These are phyloP conservation scores for Menura novaehollandiae DNA, from an alignment of 2,113 vertebrate genomes.

Conservation along the genomic window DNA sequence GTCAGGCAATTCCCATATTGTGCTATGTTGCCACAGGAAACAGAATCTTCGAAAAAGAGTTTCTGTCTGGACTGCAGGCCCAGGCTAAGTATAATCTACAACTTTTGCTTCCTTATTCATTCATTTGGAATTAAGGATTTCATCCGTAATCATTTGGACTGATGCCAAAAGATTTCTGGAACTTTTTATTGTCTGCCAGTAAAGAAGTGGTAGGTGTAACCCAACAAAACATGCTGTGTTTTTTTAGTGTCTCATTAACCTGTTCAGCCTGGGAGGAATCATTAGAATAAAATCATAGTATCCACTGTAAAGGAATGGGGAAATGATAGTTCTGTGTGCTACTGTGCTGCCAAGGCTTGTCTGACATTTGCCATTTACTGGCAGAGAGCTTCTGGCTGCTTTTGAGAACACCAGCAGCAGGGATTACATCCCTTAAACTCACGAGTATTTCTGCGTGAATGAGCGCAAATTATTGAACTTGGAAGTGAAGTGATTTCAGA, in stretches of 20 bases:
- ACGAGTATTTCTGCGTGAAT: slow-evolving; percentile 10
- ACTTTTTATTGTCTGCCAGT: background rate
- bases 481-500: background rate
- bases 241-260: background rate
- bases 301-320: background rate
- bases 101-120: background rate
- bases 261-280: background rate
- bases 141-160: no score
- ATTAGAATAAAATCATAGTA: background rate
- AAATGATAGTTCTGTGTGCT: background rate
- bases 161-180: background rate
- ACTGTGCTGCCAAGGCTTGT: background rate
- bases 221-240: background rate
- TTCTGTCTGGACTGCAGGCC: background rate
- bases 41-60: background rate
- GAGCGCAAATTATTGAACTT: background rate
- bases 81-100: background rate
- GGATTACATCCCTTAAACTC: background rate
- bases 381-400: background rate
- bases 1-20: background rate
- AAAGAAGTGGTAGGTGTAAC: background rate
- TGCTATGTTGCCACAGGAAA: background rate
- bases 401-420: background rate
- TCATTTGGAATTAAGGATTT: no score
- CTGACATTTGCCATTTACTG: background rate